Evolutionary conservation across 2,888 invertebrate species (phyloP), one percentile per base, ranked within the genome.

Genomic region (Lepidochrysops patricia): DNA sequence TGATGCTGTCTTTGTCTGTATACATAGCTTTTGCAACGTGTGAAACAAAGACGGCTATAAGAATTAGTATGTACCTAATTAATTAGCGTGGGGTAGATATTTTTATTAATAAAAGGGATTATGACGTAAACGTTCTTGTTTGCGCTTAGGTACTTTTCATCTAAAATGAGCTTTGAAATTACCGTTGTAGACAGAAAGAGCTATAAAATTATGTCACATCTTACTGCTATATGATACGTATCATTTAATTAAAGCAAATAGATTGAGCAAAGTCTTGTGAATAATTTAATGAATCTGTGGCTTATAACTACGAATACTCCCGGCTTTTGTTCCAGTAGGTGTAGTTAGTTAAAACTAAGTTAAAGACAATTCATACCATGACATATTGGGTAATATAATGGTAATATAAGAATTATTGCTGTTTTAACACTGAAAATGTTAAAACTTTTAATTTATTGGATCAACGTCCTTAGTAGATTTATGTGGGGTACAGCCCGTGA

Each of bases 401-500:
- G 9, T 37, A 37, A 5, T 26, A n/a, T 32, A 54, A 15, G 37
- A 13, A 37, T 13, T 54, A 54, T 32, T 54, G 19, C 19, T 54
- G 54, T 54, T 54, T 54, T 15, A 12, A 54, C 32, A 32, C 19
- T 54, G 29, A 15, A 52, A 32, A 52, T 37, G 63, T 29, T 64
- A 58, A 62, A 60, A 23, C 12, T 58, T 50, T 57, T 62, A 62
- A 64, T 50, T 29, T 29, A 54, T 32, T 12, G 54, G 54, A 29
- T 15, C 7, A 4, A 19, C 9, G 26, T 52, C 52, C 52, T 9
- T 15, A 57, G 58, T 66, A 63, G 63, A 61, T 61, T 43, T 62
- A 66, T 35, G 61, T 63, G 63, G 62, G 66, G 60, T 48, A 0
- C 60, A 61, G 50, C 66, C 65, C 65, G 70, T 76, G 87, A 88